A percentile compares a stretch with the other conserved stretches of the same genome.
Conservation (phyloP, 2,113 vertebrate species). For the Nycticorax nycticorax region DNA sequence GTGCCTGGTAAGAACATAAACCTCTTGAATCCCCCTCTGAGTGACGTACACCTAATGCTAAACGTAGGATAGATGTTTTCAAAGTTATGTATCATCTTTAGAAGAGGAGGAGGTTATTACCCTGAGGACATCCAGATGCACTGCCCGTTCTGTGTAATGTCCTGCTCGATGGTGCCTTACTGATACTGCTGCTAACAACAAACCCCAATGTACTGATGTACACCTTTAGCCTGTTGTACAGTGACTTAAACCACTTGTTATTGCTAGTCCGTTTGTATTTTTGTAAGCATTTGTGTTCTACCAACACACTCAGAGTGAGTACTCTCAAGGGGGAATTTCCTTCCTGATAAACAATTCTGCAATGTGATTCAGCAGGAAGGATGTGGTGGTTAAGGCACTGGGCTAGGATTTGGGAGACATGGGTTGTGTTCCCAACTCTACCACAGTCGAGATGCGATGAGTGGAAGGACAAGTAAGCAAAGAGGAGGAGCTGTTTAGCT, state of each 20-base stretch:
- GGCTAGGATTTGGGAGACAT: conserved; percentile 16
- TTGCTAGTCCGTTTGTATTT: conserved; percentile 6
- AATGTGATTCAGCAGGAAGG: conserved; percentile 58
- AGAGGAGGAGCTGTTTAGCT: background rate
- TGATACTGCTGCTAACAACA: background rate
- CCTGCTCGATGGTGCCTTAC: accelerated
- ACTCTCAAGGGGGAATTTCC: conserved; percentile 46
- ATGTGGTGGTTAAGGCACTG: conserved; percentile 55
- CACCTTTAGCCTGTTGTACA: background rate
- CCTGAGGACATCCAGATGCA: background rate
- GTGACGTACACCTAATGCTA: accelerated
- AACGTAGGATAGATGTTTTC: background rate
- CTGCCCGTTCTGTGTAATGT: background rate
- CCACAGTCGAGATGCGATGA: conserved; percentile 14
- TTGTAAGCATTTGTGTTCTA: conserved; percentile 36
- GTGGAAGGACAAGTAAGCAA: conserved; percentile 44
- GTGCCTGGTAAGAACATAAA: background rate
- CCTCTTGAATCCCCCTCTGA: background rate
- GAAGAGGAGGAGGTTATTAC: background rate
- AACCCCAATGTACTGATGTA: background rate
- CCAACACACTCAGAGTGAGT: conserved; percentile 10
- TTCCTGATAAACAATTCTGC: conserved; percentile 55
- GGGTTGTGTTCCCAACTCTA: conserved; percentile 23
- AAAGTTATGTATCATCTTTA: accelerated
- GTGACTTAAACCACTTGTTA: conserved; percentile 3